Evolutionary conservation across 1,140 invertebrate genomes (phyloP).

Genomic region (Lucilia sericata): DNA sequence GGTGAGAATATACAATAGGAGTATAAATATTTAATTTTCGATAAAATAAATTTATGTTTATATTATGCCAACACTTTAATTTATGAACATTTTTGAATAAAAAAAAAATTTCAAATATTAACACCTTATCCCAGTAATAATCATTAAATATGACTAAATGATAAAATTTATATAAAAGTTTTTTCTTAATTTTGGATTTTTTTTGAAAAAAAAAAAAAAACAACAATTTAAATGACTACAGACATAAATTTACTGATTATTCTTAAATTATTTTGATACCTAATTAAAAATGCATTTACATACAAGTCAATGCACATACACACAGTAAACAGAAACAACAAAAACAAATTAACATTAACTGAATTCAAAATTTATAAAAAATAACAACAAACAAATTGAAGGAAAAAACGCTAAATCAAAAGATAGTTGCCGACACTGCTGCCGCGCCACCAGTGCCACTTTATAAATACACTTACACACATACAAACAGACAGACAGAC

Average conservation of each 20-base stretch:
- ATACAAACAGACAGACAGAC: too few relatives aligned
- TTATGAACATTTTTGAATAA: background rate
- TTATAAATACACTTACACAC: constrained; percentile 27
- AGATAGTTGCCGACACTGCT: constrained; percentile 30
- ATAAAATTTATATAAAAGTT: background rate
- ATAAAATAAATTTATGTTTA: constrained; percentile 11
- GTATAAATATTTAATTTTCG: background rate
- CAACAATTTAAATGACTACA: background rate
- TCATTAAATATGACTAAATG: background rate
- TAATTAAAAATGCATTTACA: constrained; percentile 42
- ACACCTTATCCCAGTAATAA: constrained; percentile 32
- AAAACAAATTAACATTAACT: constrained; percentile 26
- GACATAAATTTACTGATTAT: constrained; percentile 33
- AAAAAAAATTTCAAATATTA: constrained; percentile 6
- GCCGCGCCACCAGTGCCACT: constrained; percentile 13
- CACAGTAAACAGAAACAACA: background rate
- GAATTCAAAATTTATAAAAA: background rate
- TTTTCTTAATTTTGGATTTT: background rate
- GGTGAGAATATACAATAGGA: too few relatives aligned
- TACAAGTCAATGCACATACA: constrained; percentile 9
- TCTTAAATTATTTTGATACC: constrained; percentile 34
- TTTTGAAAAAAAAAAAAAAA: background rate
- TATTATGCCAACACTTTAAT: constrained; percentile 5
- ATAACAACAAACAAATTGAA: constrained; percentile 12
- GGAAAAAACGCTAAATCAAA: constrained; percentile 24